Evolutionary conservation across 2,113 vertebrate species (phyloP).

Genomic region (Prolemur simus): DNA sequence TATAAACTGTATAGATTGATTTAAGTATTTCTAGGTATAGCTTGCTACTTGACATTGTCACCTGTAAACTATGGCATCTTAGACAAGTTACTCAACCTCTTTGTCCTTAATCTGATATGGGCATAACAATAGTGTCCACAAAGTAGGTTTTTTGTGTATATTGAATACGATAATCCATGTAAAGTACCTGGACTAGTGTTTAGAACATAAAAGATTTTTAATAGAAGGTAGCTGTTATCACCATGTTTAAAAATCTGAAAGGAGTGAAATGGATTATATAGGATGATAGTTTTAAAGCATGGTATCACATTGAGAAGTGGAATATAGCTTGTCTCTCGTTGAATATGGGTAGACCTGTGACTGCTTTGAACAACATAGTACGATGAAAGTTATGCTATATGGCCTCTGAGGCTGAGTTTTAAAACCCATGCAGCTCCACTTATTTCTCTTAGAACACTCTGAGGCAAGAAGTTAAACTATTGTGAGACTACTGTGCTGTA

Average conservation of each 20-base stretch:
- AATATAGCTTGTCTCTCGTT: background rate
- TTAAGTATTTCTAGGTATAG: background rate
- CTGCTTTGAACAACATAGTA: background rate
- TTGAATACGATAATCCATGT: background rate
- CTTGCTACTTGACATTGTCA: slow-evolving; percentile 2
- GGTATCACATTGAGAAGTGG: background rate
- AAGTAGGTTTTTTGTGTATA: background rate
- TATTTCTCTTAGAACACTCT: background rate
- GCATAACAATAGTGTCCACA: background rate
- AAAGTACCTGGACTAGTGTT: background rate
- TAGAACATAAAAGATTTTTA: background rate
- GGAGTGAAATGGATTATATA: background rate
- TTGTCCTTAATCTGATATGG: slow-evolving; percentile 5
- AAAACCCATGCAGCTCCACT: background rate
- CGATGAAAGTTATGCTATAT: background rate
- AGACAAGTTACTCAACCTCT: background rate
- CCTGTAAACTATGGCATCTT: background rate
- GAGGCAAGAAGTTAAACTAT: background rate
- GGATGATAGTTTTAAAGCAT: background rate
- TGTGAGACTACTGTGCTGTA: background rate
- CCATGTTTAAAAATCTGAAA: background rate
- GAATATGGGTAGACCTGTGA: background rate
- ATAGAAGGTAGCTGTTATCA: background rate
- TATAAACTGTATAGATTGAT: background rate
- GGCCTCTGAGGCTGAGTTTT: background rate